Base-by-base conservation (phyloP, 2,888 invertebrate genomes). In the Amiota minor region DNA sequence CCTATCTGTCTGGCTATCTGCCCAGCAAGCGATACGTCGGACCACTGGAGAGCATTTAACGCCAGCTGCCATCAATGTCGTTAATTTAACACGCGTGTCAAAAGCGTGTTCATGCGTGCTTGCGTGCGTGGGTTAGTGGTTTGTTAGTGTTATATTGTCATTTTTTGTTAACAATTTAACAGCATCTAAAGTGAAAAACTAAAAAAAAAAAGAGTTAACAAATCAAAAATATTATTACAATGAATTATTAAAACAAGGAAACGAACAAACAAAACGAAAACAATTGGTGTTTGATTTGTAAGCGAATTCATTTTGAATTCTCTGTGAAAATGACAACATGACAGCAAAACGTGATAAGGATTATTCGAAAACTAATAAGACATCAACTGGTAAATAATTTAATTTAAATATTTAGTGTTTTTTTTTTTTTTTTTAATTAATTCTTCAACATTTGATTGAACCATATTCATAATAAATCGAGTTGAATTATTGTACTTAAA, bases 271-370 rank as follows among this genome's bases (percentile, higher is more conserved):
- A 23, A 1, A 14, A 14, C n/a, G n/a, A 16, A 55, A 62, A 35
- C 12, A n/a, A n/a, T 62, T 62, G 12, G 8, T 35, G n/a, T 45
- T 45, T 12, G n/a, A 62, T 67, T 9, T 49, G 23, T 12, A n/a
- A 20, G 67, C 14, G 80, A 83, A 82, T 83, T 84, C 81, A 74
- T 77, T 12, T 76, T 77, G 83, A 83, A 78, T 84, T 83, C 79
- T 49, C 49, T 75, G 83, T 76, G 76, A 86, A 84, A 85, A 86
- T 87, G 85, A 85, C 82, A 88, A 88, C 85, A 89, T 89, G 89
- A 89, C 89, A 84, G 89, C 89, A 83, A 89, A 89, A 86, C 88
- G 88, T 85, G 89, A 86, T 84, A 88, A 87, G 86, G 89, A 89
- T 84, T 88, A 86, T 82, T 83, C 83, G 71, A 89, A 82, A 78